Conservation (phyloP, 2,888 invertebrate genomes). For the Drosophila demipolita region DNA sequence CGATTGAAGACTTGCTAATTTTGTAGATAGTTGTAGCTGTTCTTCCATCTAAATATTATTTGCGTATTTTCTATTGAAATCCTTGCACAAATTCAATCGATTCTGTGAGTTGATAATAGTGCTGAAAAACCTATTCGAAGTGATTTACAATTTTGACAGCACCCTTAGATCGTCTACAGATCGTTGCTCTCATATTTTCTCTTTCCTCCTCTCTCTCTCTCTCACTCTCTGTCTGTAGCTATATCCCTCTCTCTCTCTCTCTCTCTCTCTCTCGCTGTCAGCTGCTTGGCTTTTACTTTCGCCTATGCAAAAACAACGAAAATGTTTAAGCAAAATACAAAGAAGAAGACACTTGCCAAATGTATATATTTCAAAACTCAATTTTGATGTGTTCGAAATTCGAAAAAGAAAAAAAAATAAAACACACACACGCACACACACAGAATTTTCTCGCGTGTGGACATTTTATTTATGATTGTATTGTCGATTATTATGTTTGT, state of each 20-base stretch:
- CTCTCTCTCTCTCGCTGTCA: conserved; percentile 17
- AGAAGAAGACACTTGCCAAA: conserved; percentile 27
- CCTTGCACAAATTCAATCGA: conserved; percentile 1
- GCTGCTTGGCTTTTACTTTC: conserved; percentile 59
- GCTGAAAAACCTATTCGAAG: conserved; percentile 10
- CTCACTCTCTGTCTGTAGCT: not conserved
- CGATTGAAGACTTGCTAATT: not conserved
- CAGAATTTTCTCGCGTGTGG: conserved; percentile 32
- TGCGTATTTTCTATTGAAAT: not conserved
- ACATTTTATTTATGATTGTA: conserved; percentile 59
- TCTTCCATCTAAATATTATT: not conserved
- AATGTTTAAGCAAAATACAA: conserved; percentile 2
- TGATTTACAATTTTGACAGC: conserved; percentile 33
- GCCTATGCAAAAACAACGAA: conserved; percentile 52
- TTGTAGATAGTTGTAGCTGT: not conserved
- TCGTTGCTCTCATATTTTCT: conserved; percentile 34
- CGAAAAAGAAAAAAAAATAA: conserved; percentile 41
- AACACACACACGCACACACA: not conserved
- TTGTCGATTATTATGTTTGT: conserved; percentile 12
- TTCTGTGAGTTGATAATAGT: conserved; percentile 17
- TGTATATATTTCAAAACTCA: conserved; percentile 49
- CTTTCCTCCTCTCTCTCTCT: not conserved
- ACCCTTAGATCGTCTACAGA: conserved; percentile 19
- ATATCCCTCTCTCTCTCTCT: not conserved
- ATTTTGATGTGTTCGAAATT: conserved; percentile 71